These are phyloP conservation scores for Rhinolophus sinicus DNA, from an alignment of 2,113 vertebrate species.

Conservation along the genomic window DNA sequence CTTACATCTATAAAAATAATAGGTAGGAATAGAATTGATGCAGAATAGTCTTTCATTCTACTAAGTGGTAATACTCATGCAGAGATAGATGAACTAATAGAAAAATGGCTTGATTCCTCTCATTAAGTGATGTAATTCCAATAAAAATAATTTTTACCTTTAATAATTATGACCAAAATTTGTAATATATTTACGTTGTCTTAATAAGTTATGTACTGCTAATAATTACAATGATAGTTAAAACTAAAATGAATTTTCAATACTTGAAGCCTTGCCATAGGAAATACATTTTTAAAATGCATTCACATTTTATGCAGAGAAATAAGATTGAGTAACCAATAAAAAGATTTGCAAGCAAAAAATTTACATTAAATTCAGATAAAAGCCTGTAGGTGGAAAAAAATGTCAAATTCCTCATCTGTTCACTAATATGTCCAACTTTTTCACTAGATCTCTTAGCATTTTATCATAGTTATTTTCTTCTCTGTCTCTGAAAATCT, in stretches of 20 bases:
- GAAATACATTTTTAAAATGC: background rate
- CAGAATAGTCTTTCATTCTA: background rate
- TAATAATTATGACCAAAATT: constrained; percentile 13
- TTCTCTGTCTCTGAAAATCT: background rate
- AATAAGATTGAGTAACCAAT: background rate
- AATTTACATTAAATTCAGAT: background rate
- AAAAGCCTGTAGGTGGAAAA: background rate
- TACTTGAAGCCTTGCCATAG: background rate
- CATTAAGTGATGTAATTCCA: background rate
- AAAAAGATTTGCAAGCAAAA: background rate
- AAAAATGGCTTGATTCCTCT: background rate
- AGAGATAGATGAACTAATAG: background rate
- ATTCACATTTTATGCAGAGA: background rate
- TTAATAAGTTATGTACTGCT: background rate
- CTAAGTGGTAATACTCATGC: background rate
- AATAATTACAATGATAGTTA: background rate
- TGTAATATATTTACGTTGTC: background rate
- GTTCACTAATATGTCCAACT: background rate
- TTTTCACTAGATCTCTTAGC: background rate
- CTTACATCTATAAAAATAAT: background rate
- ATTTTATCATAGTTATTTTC: background rate
- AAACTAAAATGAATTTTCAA: constrained; percentile 13
- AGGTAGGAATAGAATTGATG: constrained; percentile 10
- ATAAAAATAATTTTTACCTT: constrained; percentile 21
- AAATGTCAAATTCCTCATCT: background rate